These are phyloP conservation scores for Melospiza georgiana DNA, from an alignment of 2,113 vertebrate genomes.

Conservation along the genomic window DNA sequence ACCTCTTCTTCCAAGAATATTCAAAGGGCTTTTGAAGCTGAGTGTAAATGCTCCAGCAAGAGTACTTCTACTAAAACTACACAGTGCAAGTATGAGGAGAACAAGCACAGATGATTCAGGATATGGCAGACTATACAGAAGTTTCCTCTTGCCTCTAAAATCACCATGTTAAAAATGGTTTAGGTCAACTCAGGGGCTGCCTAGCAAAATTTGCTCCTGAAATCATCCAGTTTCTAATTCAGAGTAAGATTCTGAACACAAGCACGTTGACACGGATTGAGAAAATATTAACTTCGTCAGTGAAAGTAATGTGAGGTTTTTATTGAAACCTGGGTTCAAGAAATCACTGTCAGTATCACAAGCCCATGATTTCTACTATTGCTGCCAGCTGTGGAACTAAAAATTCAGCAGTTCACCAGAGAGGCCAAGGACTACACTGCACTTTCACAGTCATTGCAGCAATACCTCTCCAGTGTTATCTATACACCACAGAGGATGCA, in stretches of 20 bases:
- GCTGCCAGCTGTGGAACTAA: neutral
- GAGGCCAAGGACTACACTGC: neutral
- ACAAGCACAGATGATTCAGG: neutral
- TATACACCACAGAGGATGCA: neutral
- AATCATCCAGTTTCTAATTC: neutral
- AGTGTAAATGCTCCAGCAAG: neutral
- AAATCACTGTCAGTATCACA: neutral
- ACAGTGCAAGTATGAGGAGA: neutral
- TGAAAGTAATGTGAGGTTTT: neutral
- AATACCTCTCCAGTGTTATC: neutral
- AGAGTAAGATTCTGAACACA: neutral
- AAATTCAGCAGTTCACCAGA: neutral
- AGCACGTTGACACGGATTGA: fast-evolving
- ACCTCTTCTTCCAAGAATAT: neutral
- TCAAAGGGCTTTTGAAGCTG: neutral
- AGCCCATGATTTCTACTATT: neutral
- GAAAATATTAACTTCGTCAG: neutral
- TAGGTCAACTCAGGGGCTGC: neutral
- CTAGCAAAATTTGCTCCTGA: neutral
- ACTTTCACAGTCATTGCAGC: neutral
- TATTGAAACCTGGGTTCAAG: neutral
- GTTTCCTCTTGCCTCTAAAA: neutral
- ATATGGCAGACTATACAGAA: neutral
- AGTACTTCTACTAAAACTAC: neutral
- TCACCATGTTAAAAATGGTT: neutral